Evolutionary conservation across 1,140 invertebrate species (phyloP), one percentile per base, ranked within the genome.

Genomic region (Nymphalis io): DNA sequence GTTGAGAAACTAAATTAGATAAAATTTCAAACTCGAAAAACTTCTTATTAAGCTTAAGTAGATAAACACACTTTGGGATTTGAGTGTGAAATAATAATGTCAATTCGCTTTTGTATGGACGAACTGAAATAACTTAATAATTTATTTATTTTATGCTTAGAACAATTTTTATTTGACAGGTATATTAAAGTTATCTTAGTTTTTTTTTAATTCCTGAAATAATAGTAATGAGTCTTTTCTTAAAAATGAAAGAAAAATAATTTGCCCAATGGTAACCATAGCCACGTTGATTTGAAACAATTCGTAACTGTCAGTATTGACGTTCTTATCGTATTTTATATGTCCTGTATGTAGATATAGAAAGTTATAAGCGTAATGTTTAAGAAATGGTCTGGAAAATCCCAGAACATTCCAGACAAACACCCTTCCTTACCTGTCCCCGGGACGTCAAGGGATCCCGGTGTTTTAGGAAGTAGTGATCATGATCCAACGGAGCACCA

Each of bases 341-440:
- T 23, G 40, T 27, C 51, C 2, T 55, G 51, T 55, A 55, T 55
- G 46, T 51, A 51, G 46, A 51, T 51, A 51, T 51, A 51, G 10
- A 58, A 15, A 51, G 42, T 67, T 48, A 46, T 67, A 67, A 68
- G 66, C 58, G 44, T 61, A 61, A 73, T 73, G 72, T 61, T 68
- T 61, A 73, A 73, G 53, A 73, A 42, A 53, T 16, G 2, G 39
- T 38, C 61, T 16, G 68, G 68, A 59, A 67, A 40, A 16, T 15
- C 51, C 12, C 44, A 40, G 12, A 57, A 55, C 8, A 18, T 39
- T 16, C 38, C 66, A 57, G 16, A 27, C 18, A 73, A 65, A 57
- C 65, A 62, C 11, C 73, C 73, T 58, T 68, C 68, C 13, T 40
- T 74, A 13, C 73, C 72, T 2, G 46, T 71, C 27, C 64, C 68